A percentile compares a stretch with the other conserved stretches of the same genome.
Conservation (phyloP, 2,888 invertebrate species). For the Calameuta filiformis region DNA sequence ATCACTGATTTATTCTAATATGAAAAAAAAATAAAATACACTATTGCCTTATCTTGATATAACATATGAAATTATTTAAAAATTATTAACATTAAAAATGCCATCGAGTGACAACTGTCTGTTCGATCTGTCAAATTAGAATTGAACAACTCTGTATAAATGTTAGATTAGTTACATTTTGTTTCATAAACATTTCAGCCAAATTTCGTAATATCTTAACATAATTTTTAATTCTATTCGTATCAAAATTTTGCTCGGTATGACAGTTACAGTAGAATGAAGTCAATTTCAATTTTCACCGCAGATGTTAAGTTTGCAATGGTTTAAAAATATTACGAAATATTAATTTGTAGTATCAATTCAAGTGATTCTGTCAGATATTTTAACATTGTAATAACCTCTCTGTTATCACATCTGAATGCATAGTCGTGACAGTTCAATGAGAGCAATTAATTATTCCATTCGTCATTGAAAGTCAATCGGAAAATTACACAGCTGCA, state of each 20-base stretch:
- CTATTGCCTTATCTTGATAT: neutral
- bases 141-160: neutral
- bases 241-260: neutral
- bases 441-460: slow-evolving; percentile 1
- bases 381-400: slow-evolving; percentile 4
- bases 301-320: neutral
- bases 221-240: neutral
- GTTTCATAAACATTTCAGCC: neutral
- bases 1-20: neutral
- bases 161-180: neutral
- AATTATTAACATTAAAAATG: neutral
- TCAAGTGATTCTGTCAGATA: neutral
- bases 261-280: neutral
- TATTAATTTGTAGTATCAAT: neutral
- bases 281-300: neutral
- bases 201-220: neutral
- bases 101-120: neutral
- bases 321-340: neutral
- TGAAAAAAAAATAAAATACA: neutral
- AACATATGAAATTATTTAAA: neutral
- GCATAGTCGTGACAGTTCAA: slow-evolving; percentile 8
- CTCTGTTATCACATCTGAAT: slow-evolving; percentile 11
- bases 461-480: slow-evolving; percentile 5
- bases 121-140: neutral
- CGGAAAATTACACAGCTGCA: slow-evolving; percentile 3